These are phyloP conservation scores for Thalassophryne amazonica DNA, from an alignment of 2,797 vertebrate species.

Conservation along the genomic window DNA sequence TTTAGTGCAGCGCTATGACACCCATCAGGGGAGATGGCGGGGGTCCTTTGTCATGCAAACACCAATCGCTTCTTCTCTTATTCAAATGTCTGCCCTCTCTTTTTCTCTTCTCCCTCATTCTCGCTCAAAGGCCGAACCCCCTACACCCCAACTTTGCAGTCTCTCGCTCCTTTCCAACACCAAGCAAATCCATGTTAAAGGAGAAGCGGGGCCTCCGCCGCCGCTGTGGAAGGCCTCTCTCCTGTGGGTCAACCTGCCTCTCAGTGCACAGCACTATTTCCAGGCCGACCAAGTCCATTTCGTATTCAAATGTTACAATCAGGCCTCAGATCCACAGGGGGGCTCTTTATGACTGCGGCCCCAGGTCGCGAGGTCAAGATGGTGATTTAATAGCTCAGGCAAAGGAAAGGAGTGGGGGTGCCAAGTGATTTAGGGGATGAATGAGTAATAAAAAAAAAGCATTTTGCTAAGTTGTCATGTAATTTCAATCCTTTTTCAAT, in stretches of 20 bases:
- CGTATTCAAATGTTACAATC: conserved; percentile 88
- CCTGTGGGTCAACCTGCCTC: conserved; percentile 76
- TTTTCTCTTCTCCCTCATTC: conserved; percentile 66
- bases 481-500: conserved; percentile 64
- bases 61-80: conserved; percentile 81
- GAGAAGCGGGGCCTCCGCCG: conserved; percentile 55
- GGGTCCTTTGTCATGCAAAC: conserved; percentile 85
- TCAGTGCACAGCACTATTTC: conserved; percentile 77
- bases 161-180: conserved; percentile 70
- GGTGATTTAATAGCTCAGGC: conserved; percentile 81
- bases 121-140: conserved; percentile 52
- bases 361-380: conserved; percentile 82
- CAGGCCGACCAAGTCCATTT: conserved; percentile 79
- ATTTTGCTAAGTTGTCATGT: conserved; percentile 81
- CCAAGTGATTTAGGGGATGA: conserved; percentile 78
- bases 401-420: conserved; percentile 71
- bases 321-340: conserved; percentile 78
- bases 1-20: conserved; percentile 81
- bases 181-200: conserved; percentile 75
- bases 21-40: conserved; percentile 84
- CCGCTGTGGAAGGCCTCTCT: conserved; percentile 71
- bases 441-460: conserved; percentile 83
- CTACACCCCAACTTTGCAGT: conserved; percentile 26
- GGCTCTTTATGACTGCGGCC: conserved; percentile 80
- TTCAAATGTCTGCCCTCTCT: conserved; percentile 82